Conservation (phyloP, 2,113 vertebrate genomes). For the Empidonax alnorum region DNA sequence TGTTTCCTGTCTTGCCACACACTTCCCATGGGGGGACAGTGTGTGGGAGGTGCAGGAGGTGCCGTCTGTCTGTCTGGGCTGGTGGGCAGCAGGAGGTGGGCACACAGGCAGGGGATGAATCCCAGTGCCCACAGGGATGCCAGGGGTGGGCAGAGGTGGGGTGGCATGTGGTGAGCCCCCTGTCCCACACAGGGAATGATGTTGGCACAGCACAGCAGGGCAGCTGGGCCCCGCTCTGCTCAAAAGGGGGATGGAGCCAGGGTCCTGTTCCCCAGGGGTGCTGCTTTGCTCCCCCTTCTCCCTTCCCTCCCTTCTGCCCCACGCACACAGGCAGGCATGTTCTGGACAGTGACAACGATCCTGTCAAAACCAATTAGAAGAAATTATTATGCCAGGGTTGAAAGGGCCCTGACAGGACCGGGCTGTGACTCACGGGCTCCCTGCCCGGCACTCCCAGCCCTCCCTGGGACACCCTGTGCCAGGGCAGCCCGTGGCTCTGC, state of each 20-base stretch:
- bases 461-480: background rate
- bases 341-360: slow-evolving; percentile 36
- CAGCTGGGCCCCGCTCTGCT: background rate
- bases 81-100: background rate
- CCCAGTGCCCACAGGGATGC: background rate
- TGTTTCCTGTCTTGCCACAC: accelerated
- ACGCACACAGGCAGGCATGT: background rate
- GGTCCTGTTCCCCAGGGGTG: background rate
- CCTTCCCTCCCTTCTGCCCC: background rate
- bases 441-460: background rate
- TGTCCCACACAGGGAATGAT: background rate
- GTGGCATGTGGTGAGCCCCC: background rate
- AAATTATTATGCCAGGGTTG: slow-evolving; percentile 29
- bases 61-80: accelerated
- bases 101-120: background rate
- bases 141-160: accelerated
- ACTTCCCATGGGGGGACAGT: accelerated
- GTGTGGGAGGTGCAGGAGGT: background rate
- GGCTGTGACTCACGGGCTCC: slow-evolving; percentile 45
- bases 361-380: slow-evolving; percentile 64
- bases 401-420: slow-evolving; percentile 6
- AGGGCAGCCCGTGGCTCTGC: background rate
- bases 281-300: background rate
- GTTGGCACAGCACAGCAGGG: background rate
- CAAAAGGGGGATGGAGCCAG: background rate